Conservation (phyloP, 1,140 invertebrate genomes). For the Micrasema longulum region DNA sequence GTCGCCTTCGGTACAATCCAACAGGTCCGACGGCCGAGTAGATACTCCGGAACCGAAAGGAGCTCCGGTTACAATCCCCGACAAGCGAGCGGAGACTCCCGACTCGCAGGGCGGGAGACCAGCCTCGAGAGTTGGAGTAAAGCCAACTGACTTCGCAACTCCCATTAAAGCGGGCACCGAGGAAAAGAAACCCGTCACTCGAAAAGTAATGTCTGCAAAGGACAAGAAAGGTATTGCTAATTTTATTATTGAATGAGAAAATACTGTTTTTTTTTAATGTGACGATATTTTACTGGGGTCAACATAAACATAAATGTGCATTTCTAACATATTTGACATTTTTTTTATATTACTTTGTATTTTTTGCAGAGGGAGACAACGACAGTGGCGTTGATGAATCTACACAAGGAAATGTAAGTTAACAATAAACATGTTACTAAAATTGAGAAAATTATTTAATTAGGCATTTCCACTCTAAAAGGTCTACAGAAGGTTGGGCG, state of each 20-base stretch:
- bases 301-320: no score
- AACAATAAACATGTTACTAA: no score
- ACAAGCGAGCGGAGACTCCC: constrained; percentile 60
- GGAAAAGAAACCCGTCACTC: constrained; percentile 53
- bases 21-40: constrained; percentile 41
- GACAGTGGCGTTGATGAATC: constrained; percentile 83
- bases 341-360: constrained; percentile 28
- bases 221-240: constrained; percentile 44
- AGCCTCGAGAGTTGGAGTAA: constrained; percentile 44
- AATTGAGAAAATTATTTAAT: no score
- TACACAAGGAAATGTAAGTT: constrained; percentile 80
- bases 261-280: constrained; percentile 22
- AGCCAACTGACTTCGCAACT: constrained; percentile 50
- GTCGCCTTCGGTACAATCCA: constrained; percentile 44
- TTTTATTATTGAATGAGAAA: not conserved
- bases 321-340: no score
- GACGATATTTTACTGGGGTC: constrained; percentile 19
- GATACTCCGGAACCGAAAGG: constrained; percentile 53
- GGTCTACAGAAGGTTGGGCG: no score
- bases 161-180: constrained; percentile 54
- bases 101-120: constrained; percentile 55
- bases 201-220: constrained; percentile 49
- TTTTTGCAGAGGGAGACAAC: constrained; percentile 79
- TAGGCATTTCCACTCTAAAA: no score
- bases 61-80: constrained; percentile 56